Base-by-base conservation (phyloP, 2,113 vertebrate genomes). In the Pseudorasbora parva region DNA sequence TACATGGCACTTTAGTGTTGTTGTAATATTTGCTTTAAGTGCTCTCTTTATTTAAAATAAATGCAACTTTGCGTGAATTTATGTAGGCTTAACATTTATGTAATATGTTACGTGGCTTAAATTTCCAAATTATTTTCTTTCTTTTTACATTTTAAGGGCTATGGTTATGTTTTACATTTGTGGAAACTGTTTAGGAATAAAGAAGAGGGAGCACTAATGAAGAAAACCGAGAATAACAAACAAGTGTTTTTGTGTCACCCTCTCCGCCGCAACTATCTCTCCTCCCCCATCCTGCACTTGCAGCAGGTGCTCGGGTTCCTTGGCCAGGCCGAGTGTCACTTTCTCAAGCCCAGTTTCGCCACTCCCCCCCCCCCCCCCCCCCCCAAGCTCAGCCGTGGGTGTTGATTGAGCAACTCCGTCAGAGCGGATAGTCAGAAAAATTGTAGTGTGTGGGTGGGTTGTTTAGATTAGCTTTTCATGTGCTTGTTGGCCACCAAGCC, bases 401-500 rank as follows among this genome's bases (percentile, higher is more conserved):
- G 76, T 79, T 60, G 83, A 80, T 85, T 83, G 83, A 74, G 83
- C 76, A 73, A 62, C 78, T 72, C 56, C 2, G 51, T 71, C 71
- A 49, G 59, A 23, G 49, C 14, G 6, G 45, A 47, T 81, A 57
- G 79, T 71, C 68, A 72, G 81, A 82, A 69, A 87, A 25, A 82
- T 90, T 90, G 86, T 90, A 43, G 62, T 89, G 88, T 81, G 89
- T 91, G 88, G 90, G 89, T 88, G 89, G 47, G 86, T 79, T 87
- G 90, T 91, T 92, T 90, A 89, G 87, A 87, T 90, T 76, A 85
- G 77, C 87, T 82, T 92, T 89, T 90, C 88, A 85, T 78, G 72
- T 25, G 86, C 86, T 51, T 88, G 90, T 89, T 79, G 10, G 83
- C 89, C 85, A 78, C 84, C 62, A 71, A 88, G 80, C 81, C 84